Base-by-base conservation (phyloP, 2,797 vertebrate genomes). In the Pangasius djambal region DNA sequence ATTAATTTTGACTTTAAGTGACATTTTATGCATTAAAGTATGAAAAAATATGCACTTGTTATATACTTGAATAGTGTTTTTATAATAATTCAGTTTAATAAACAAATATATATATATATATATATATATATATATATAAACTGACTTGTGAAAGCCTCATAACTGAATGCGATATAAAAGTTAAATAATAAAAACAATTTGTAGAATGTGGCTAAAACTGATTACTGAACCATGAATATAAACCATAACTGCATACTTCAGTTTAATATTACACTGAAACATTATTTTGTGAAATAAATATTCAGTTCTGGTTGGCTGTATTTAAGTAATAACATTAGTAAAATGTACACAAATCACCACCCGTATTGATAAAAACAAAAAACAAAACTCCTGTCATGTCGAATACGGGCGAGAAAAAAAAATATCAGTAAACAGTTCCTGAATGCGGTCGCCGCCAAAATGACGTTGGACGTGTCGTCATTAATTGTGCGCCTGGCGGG, bases 401-500 rank as follows among this genome's bases (percentile, higher is more conserved):
- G 69, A 77, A 44, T 2, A 77, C 55, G 40, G 48, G 44, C 3
- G 12, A 16, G 15, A 34, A 50, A 50, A 50, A 75, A 10, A 28
- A 13, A 28, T 37, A 2, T 3, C 28, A 12, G 69, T 57, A 44
- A 61, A 28, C 70, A 86, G 37, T 37, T 40, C 67, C 83, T 1
- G 50, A 70, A 89, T 40, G 31, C 2, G 7, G 85, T 83, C 88
- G 67, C 57, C 5, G 79, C 25, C n/a, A 40, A 3, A 81, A 37
- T 90, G 90, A 91, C 89, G 91, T 69, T 0, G 18, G 0, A 1
- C 50, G 48, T 70, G 55, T 57, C 15, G 59, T 79, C 90, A 34
- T 85, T 69, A 70, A 6, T 7, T 5, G 72, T 75, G 89, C 86
- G 86, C 40, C 88, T 89, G 91, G 91, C 91, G 91, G 91, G 91